phyloP scores from a whole-genome alignment of 1,140 invertebrate species.

The Drosophila tropicalis region DNA sequence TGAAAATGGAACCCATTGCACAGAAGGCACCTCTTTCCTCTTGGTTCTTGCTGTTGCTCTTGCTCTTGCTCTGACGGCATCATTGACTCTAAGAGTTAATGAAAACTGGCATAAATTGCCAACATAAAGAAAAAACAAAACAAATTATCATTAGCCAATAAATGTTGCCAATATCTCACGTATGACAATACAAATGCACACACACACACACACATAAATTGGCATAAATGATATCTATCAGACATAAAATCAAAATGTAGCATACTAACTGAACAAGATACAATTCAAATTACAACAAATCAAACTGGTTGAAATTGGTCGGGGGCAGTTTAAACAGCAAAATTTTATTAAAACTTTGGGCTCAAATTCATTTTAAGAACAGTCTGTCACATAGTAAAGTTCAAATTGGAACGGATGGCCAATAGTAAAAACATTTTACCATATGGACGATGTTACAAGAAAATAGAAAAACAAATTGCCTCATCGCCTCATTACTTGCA shows the following conservation, averaged over 20 bases:
- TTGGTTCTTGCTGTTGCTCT: too few relatives aligned
- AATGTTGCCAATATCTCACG: not conserved
- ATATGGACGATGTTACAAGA: not conserved
- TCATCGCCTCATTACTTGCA: not conserved
- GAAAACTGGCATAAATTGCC: constrained; percentile 12
- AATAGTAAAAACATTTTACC: not conserved
- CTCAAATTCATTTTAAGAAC: too few relatives aligned
- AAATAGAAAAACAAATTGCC: not conserved
- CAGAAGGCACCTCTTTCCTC: not conserved
- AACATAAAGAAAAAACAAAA: not conserved
- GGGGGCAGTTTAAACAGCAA: too few relatives aligned
- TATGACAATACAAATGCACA: too few relatives aligned
- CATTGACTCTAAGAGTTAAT: constrained; percentile 10
- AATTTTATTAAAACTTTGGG: too few relatives aligned
- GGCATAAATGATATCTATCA: not conserved
- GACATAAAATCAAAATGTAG: not conserved
- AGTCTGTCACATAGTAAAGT: too few relatives aligned
- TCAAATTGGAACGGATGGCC: not conserved
- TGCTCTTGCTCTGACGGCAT: not conserved
- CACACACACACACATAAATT: too few relatives aligned
- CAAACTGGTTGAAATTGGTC: too few relatives aligned
- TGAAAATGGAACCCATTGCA: not conserved
- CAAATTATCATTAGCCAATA: constrained; percentile 6
- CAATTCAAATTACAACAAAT: not conserved
- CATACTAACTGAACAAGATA: not conserved